A percentile compares a stretch with the other conserved stretches of the same genome.
Evolutionary conservation across 2,113 vertebrate genomes (phyloP).

Genomic region (Halcyon senegalensis): DNA sequence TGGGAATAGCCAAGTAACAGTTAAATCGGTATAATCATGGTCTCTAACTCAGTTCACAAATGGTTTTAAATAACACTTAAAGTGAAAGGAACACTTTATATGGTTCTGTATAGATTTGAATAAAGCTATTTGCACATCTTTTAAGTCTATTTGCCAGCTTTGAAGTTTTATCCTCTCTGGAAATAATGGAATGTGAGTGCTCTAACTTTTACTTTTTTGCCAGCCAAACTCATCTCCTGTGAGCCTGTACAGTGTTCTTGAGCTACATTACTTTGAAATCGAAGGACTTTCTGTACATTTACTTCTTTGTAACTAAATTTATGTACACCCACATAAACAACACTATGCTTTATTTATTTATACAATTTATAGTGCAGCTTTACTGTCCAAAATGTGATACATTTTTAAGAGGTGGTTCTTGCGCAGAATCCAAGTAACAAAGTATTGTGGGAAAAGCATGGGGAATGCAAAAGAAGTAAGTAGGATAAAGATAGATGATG

Average conservation of each 20-base stretch:
- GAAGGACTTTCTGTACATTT: background rate
- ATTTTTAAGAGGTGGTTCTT: background rate
- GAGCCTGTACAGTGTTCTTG: background rate
- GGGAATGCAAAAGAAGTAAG: background rate
- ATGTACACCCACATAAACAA: background rate
- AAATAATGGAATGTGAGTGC: background rate
- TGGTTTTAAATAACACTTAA: background rate
- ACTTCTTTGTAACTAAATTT: background rate
- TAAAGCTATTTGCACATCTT: background rate
- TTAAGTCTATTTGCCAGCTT: background rate
- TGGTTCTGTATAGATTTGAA: background rate
- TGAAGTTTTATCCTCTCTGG: background rate
- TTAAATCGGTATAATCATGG: background rate
- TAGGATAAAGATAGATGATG: background rate
- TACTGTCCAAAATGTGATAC: background rate
- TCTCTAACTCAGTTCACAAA: background rate
- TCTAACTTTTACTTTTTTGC: background rate
- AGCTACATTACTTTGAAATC: background rate
- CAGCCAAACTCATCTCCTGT: background rate
- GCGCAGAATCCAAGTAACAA: background rate
- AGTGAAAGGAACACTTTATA: background rate
- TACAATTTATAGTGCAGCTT: background rate
- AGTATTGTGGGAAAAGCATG: background rate
- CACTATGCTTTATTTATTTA: background rate
- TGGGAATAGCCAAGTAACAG: background rate